A percentile compares a stretch with the other conserved stretches of the same genome.
These are phyloP conservation scores for Eulemur rufifrons DNA, from an alignment of 2,113 vertebrate species.

Conservation along the genomic window DNA sequence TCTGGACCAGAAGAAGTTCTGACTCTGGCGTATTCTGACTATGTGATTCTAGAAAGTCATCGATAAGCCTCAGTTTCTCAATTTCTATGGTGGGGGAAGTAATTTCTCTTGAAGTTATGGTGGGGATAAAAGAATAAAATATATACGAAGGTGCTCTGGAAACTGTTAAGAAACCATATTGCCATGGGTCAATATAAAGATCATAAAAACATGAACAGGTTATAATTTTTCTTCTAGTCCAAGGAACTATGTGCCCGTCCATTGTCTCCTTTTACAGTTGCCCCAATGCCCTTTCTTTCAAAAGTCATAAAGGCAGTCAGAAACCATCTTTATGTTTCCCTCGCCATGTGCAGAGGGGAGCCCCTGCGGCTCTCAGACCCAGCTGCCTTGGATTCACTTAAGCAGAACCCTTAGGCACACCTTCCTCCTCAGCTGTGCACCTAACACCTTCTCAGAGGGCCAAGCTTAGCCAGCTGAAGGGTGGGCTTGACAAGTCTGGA, in stretches of 20 bases:
- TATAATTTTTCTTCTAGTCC: not conserved
- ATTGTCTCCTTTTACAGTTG: not conserved
- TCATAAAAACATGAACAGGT: not conserved
- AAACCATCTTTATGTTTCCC: not conserved
- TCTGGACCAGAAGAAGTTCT: not conserved
- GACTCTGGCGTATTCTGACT: not conserved
- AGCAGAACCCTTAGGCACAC: not conserved
- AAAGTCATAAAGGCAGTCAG: not conserved
- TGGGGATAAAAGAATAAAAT: slow-evolving; percentile 28
- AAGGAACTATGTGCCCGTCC: not conserved
- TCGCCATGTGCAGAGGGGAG: not conserved
- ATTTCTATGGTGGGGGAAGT: not conserved
- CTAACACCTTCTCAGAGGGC: not conserved
- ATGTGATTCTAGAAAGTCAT: not conserved
- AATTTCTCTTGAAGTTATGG: not conserved
- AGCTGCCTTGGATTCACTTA: not conserved
- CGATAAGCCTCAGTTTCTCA: not conserved
- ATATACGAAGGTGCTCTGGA: not conserved
- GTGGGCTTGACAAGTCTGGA: not conserved
- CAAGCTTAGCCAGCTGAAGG: not conserved
- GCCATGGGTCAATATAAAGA: not conserved
- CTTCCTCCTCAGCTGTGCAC: not conserved
- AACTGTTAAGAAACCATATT: not conserved
- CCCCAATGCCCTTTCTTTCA: not conserved
- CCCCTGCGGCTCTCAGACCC: not conserved